Evolutionary conservation across 2,888 invertebrate genomes (phyloP), one percentile per base, ranked within the genome.

Genomic region (Ophioninae sp.): DNA sequence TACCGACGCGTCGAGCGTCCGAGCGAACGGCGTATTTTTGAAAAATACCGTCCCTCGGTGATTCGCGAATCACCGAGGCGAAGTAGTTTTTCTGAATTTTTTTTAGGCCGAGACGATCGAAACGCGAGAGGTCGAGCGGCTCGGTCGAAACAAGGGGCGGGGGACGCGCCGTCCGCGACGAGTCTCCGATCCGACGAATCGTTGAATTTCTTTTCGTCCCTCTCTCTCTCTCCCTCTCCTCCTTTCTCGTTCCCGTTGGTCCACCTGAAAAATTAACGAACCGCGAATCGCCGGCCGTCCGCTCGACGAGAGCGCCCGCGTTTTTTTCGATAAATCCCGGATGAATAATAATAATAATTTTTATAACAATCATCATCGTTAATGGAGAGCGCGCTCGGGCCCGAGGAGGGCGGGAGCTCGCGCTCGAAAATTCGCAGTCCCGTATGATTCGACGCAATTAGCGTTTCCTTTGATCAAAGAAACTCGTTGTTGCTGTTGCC

Each of bases 141-240:
- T 59, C 65, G 17, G 72, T 72, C n/a, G 20, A 67, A 65, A 67
- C 41, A 41, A 20, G 21, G 13, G 7, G 23, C 17, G 57, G 6
- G n/a, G 30, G 56, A 72, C 3, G 3, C 62, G 23, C 57, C 64
- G 17, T 70, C 44, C 65, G 72, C 72, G 56, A 74, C 50, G 57
- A 67, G 20, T 61, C 76, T 81, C 76, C 76, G 76, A 77, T 41
- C 73, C 30, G 73, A 61, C 67, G 77, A 82, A 70, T 77, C 73
- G n/a, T 62, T 62, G 64, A 67, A 72, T 20, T 61, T 44, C 39
- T 20, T 56, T 68, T n/a, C 6, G 3, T 20, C n/a, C 13, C 57
- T 57, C 50, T 50, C 57, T 59, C 20, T 59, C 57, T 17, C 20
- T 59, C 57, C n/a, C 57, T 39, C 20, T 65, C 39, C 2, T 30